A percentile compares a stretch with the other conserved stretches of the same genome.
Conservation (phyloP, 2,888 invertebrate genomes). For the Diogma glabrata region DNA sequence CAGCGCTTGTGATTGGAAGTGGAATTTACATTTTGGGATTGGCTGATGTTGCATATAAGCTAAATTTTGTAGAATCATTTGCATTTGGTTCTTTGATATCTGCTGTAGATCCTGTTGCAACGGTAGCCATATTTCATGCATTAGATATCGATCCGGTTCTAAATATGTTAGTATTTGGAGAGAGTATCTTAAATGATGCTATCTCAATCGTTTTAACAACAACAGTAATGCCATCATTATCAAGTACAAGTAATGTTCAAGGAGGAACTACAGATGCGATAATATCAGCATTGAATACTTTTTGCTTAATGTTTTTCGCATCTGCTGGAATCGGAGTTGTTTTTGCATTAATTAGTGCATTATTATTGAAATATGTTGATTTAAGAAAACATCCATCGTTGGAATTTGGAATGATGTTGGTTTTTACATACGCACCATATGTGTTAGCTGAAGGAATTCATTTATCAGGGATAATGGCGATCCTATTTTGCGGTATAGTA, state of each 20-base stretch:
- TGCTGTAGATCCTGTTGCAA: constrained; percentile 98
- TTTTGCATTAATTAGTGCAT: constrained; percentile 86
- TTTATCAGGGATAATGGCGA: constrained; percentile 97
- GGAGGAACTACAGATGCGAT: constrained; percentile 66
- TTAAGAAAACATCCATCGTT: constrained; percentile 93
- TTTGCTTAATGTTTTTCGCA: constrained; percentile 96
- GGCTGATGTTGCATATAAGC: constrained; percentile 79
- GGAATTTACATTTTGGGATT: constrained; percentile 90
- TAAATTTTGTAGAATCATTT: constrained; percentile 94
- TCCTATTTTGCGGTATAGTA: constrained; percentile 95
- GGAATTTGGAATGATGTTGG: constrained; percentile 97
- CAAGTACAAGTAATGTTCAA: constrained; percentile 39
- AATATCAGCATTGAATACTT: constrained; percentile 74
- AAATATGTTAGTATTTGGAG: constrained; percentile 98
- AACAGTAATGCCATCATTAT: constrained; percentile 46
- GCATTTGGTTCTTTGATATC: constrained; percentile 97
- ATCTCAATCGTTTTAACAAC: constrained; percentile 96
- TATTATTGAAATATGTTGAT: constrained; percentile 90
- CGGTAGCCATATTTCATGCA: constrained; percentile 97
- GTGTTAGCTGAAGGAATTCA: constrained; percentile 95
- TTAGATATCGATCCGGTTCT: constrained; percentile 93
- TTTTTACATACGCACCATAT: constrained; percentile 97
- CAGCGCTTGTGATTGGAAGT: constrained; percentile 92
- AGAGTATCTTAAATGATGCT: constrained; percentile 79
- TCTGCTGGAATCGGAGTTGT: constrained; percentile 94